These are phyloP conservation scores for Lutjanus argentimaculatus DNA, from an alignment of 2,797 vertebrate genomes.

Conservation along the genomic window DNA sequence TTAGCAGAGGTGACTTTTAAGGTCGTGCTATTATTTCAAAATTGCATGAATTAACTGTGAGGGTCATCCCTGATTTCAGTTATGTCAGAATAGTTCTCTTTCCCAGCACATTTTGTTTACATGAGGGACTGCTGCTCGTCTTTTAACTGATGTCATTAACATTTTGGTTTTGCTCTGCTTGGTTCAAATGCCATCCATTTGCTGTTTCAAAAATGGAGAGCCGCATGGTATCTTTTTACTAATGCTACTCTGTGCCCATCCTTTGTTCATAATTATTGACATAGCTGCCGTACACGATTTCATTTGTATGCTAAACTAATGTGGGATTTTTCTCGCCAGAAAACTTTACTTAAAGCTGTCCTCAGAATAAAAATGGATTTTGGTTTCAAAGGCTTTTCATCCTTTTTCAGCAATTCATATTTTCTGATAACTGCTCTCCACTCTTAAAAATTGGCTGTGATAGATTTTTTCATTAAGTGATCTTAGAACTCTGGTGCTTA, in stretches of 20 bases:
- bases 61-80: not conserved
- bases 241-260: constrained; percentile 47
- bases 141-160: constrained; percentile 54
- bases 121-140: constrained; percentile 22
- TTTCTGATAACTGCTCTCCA: constrained; percentile 3
- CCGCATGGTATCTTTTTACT: constrained; percentile 78
- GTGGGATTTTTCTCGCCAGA: constrained; percentile 20
- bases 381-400: constrained; percentile 42
- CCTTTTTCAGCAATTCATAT: constrained; percentile 33
- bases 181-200: constrained; percentile 61
- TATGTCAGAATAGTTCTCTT: not conserved
- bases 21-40: constrained; percentile 4
- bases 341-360: constrained; percentile 22
- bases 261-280: constrained; percentile 22
- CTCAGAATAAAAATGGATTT: constrained; percentile 28
- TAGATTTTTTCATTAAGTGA: constrained; percentile 35
- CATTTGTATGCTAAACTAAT: constrained; percentile 32
- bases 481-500: constrained; percentile 26
- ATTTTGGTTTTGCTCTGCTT: constrained; percentile 57
- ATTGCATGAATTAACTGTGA: constrained; percentile 41
- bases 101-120: not conserved
- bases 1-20: constrained; percentile 23
- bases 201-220: constrained; percentile 59
- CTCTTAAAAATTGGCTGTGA: constrained; percentile 32
- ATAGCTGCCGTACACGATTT: constrained; percentile 15